Evolutionary conservation across 2,113 vertebrate species (phyloP).

Genomic region (Dromaius novaehollandiae): DNA sequence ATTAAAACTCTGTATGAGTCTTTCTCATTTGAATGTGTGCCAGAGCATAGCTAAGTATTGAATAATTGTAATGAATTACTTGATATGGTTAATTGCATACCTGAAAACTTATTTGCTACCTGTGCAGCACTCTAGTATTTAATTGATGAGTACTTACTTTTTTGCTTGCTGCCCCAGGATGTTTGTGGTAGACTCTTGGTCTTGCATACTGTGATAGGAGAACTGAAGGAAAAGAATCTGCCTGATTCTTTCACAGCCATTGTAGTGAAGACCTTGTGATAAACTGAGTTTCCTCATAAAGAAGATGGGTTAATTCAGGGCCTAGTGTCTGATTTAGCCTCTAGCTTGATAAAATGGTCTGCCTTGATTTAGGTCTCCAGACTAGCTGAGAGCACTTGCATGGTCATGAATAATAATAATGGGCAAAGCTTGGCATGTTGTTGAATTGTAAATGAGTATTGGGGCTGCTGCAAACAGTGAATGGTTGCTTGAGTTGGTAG

Average conservation of each 20-base stretch:
- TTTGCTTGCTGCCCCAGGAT: not conserved
- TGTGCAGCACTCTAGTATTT: not conserved
- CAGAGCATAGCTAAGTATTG: not conserved
- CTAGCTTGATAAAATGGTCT: conserved; percentile 24
- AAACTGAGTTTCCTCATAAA: not conserved
- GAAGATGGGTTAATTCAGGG: not conserved
- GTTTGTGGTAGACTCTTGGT: not conserved
- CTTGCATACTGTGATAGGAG: not conserved
- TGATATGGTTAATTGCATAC: not conserved
- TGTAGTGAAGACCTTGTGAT: not conserved
- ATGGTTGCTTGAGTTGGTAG: not conserved
- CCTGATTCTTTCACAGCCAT: not conserved
- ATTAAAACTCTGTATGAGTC: not conserved
- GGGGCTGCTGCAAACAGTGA: not conserved
- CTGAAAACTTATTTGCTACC: not conserved
- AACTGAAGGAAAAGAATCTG: not conserved
- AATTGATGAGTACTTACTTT: not conserved
- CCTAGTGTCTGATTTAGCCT: not conserved
- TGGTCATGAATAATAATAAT: not conserved
- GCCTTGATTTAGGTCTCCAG: not conserved
- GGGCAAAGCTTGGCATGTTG: not conserved
- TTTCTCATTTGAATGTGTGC: fast-evolving
- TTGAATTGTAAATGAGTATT: not conserved
- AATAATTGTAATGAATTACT: not conserved
- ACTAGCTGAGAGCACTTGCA: not conserved